phyloP scores from a whole-genome alignment of 2,888 invertebrate genomes.

The Drosophila acutilabella region DNA sequence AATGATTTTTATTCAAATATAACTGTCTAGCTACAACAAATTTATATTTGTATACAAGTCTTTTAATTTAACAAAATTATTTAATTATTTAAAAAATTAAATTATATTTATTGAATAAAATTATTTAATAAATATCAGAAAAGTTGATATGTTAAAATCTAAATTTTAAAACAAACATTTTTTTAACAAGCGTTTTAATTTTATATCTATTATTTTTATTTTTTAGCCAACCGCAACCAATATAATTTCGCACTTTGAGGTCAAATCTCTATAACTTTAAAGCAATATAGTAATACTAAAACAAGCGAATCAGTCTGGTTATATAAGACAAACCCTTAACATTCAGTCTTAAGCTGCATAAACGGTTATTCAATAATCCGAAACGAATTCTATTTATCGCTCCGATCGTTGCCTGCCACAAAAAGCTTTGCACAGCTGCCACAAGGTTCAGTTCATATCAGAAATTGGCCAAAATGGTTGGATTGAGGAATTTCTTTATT shows the following conservation, averaged over 20 bases:
- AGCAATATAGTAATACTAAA: neutral
- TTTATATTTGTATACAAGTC: too few species aligned
- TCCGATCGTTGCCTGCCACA: neutral
- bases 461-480: slow-evolving; percentile 12
- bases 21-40: too few species aligned
- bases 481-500: neutral
- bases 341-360: neutral
- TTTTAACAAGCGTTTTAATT: too few species aligned
- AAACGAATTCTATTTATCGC: slow-evolving; percentile 8
- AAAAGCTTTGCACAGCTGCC: neutral
- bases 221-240: neutral
- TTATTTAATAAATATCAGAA: too few species aligned
- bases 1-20: too few species aligned
- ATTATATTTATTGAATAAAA: too few species aligned
- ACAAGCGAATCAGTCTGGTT: neutral
- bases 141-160: too few species aligned
- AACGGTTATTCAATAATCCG: slow-evolving; percentile 18
- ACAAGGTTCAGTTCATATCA: neutral
- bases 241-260: neutral
- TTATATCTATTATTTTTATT: neutral
- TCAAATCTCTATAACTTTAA: neutral
- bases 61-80: too few species aligned
- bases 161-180: too few species aligned
- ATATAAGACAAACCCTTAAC: neutral
- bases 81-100: too few species aligned